phyloP scores from a whole-genome alignment of 1,140 invertebrate genomes.

The Conopomorpha cramerella region DNA sequence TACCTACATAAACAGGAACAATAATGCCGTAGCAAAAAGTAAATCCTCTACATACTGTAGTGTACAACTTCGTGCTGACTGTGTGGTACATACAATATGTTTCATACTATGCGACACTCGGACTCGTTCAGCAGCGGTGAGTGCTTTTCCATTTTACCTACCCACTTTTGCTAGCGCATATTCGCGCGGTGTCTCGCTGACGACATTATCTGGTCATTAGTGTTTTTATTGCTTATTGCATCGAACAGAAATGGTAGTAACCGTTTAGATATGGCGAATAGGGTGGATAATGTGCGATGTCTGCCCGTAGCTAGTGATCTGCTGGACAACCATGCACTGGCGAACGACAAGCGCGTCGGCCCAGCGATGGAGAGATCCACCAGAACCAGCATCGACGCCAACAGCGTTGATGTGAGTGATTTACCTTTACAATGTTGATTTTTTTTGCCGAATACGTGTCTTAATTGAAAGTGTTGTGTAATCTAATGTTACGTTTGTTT shows the following conservation, averaged over 20 bases:
- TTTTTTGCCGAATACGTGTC: not conserved
- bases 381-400: conserved; percentile 41
- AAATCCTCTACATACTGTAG: too few relatives aligned
- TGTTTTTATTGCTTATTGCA: conserved; percentile 33
- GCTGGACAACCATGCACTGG: conserved; percentile 49
- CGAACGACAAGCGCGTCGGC: conserved; percentile 32
- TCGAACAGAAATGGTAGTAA: conserved; percentile 35
- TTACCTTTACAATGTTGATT: conserved; percentile 2
- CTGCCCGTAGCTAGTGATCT: conserved; percentile 48
- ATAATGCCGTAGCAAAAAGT: too few relatives aligned
- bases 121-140: conserved; percentile 43
- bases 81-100: too few relatives aligned
- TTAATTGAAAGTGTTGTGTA: conserved; percentile 2
- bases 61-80: too few relatives aligned
- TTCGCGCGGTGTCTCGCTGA: conserved; percentile 1
- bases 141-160: conserved; percentile 12
- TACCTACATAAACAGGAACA: too few relatives aligned
- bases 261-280: conserved; percentile 43
- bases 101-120: too few relatives aligned
- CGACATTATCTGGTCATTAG: conserved; percentile 16
- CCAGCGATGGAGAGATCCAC: conserved; percentile 41
- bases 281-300: conserved; percentile 37
- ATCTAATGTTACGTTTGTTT: not conserved
- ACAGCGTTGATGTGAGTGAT: conserved; percentile 56
- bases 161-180: too few relatives aligned